Conservation (phyloP, 1,140 invertebrate species). For the Paraescarpia echinospica region DNA sequence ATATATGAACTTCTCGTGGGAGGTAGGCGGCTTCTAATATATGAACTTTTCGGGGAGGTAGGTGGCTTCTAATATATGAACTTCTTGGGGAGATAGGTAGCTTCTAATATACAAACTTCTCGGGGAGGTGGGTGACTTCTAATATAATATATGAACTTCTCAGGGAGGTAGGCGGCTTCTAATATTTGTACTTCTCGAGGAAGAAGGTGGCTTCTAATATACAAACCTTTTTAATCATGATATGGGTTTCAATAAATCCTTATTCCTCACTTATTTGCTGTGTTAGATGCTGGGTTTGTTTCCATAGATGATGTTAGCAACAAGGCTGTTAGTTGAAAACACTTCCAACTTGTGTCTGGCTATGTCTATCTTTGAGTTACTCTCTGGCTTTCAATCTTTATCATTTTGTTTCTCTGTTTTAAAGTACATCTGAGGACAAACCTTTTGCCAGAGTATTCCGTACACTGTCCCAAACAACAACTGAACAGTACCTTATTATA, state of each 20-base stretch:
- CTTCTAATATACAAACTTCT: conserved; percentile 42
- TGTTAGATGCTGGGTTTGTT: neutral
- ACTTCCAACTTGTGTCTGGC: neutral
- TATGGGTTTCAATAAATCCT: too few relatives aligned
- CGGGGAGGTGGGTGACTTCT: neutral
- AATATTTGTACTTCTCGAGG: conserved; percentile 24
- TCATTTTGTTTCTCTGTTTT: too few relatives aligned
- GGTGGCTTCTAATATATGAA: too few relatives aligned
- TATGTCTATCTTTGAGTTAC: too few relatives aligned
- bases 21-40: too few relatives aligned
- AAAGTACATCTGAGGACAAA: neutral
- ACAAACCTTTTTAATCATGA: too few relatives aligned
- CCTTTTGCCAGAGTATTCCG: neutral
- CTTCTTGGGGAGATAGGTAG: too few relatives aligned
- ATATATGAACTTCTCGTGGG: too few relatives aligned
- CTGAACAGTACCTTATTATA: neutral
- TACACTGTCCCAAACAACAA: neutral
- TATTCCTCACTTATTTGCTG: neutral
- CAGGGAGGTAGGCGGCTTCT: conserved; percentile 34
- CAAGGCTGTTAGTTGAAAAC: neutral
- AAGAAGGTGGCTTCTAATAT: too few relatives aligned
- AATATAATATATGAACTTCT: conserved; percentile 41
- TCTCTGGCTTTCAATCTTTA: too few relatives aligned
- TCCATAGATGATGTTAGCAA: neutral
- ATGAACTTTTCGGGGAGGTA: too few relatives aligned